Conservation (phyloP, 1,140 invertebrate genomes). For the Drosophila murphyi region DNA sequence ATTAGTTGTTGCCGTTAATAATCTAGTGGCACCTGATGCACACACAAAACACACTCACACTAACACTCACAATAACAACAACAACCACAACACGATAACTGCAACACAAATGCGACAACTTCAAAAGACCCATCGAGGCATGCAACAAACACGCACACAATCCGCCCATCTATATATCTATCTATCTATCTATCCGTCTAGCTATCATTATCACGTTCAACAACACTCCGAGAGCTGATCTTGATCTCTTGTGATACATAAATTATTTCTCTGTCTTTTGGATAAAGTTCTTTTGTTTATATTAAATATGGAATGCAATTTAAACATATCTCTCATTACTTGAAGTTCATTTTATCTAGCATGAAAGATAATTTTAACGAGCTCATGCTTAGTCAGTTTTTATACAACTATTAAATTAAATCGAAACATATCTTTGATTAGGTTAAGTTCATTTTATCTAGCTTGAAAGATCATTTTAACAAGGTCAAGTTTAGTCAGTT, state of each 20-base stretch:
- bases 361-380: too few relatives aligned
- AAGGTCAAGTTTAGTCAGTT: too few relatives aligned
- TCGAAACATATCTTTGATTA: too few relatives aligned
- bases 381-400: too few relatives aligned
- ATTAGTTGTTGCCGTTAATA: constrained; percentile 45
- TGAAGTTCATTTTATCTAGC: too few relatives aligned
- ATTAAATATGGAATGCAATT: neutral
- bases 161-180: neutral
- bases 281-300: neutral
- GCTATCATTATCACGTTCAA: constrained; percentile 34
- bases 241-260: neutral
- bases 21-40: constrained; percentile 36
- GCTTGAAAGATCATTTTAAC: too few relatives aligned
- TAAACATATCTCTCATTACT: neutral
- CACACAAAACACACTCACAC: neutral
- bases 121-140: constrained; percentile 36
- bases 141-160: neutral
- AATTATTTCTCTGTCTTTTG: neutral
- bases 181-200: constrained; percentile 9
- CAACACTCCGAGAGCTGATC: constrained; percentile 6
- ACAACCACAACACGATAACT: neutral
- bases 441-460: too few relatives aligned
- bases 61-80: neutral
- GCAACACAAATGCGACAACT: constrained; percentile 25
- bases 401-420: too few relatives aligned